These are phyloP conservation scores for Morone chrysops DNA, from an alignment of 2,113 vertebrate genomes.

Conservation along the genomic window DNA sequence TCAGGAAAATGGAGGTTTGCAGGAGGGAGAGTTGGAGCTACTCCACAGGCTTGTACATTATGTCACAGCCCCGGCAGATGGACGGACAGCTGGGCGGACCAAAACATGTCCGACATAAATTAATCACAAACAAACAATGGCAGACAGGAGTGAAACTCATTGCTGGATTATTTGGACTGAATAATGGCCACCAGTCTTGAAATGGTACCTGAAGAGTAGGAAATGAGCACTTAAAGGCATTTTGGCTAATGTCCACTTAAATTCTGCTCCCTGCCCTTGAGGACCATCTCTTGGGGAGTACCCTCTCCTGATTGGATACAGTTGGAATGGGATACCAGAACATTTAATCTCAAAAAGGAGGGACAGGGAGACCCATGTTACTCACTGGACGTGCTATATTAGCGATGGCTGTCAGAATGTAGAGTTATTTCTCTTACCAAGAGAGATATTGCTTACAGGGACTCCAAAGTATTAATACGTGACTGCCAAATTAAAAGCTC, in stretches of 20 bases:
- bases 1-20: background rate
- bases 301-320: too few relatives aligned
- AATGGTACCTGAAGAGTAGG: background rate
- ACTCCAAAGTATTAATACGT: too few relatives aligned
- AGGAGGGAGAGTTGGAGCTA: slow-evolving; percentile 10
- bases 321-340: too few relatives aligned
- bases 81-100: slow-evolving; percentile 76
- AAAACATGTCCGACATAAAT: slow-evolving; percentile 78
- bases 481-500: background rate
- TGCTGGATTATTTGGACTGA: slow-evolving; percentile 34
- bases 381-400: too few relatives aligned
- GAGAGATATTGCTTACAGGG: too few relatives aligned
- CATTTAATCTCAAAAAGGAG: too few relatives aligned
- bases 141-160: slow-evolving; percentile 36
- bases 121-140: slow-evolving; percentile 79
- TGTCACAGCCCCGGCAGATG: slow-evolving; percentile 77
- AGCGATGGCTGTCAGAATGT: too few relatives aligned
- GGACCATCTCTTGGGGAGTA: too few relatives aligned
- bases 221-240: background rate
- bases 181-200: slow-evolving; percentile 1
- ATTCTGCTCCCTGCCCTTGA: too few relatives aligned
- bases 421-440: too few relatives aligned
- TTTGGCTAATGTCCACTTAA: too few relatives aligned
- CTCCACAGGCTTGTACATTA: slow-evolving; percentile 59
- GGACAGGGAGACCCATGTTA: too few relatives aligned